Base-by-base conservation (phyloP, 64 coral and sea anemone genomes). In the Actinia tenebrosa region DNA sequence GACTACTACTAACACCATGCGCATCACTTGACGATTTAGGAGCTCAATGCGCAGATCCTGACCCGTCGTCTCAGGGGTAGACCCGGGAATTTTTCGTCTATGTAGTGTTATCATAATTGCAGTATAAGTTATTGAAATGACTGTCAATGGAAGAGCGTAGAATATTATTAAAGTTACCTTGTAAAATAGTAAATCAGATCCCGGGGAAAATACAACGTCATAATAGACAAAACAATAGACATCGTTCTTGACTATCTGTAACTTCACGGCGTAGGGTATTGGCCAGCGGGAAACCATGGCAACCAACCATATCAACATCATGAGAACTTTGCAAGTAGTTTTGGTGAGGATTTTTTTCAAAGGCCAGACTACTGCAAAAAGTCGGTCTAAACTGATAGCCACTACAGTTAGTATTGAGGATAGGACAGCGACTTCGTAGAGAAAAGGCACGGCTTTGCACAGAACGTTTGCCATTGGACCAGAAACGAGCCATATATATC, bases 1-100 rank as follows among this genome's bases (percentile, higher is more conserved):
- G 53, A 95, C 84, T 0, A 95, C 89, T 16, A 92, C 72, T 8
- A 92, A 60, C 72, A 95, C 91, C 93, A 95, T 95, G 56, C 83
- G 64, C 19, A 95, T 52, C 4, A 95, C 93, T 81, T 85, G 81
- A 15, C 89, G 75, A 26, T 87, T 95, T 44, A 82, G 22, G 4
- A 56, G 23, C 15, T 95, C 91, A 50, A 54, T 85, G 44, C 71
- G 84, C 42, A 79, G 50, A 11, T 43, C 30, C 59, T 77, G 61
- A 11, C 46, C 60, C 44, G 19, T 86, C 45, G 63, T 56, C 20
- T 56, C 10, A 56, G 64, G 22, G 64, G 69, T 60, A 53, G 60
- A 78, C 14, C 87, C 90, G 17, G 79, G 88, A n/a, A 45, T 45
- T 82, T 84, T 95, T 83, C 91, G 77, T 79, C 47, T 88, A 45